These are phyloP conservation scores for Pachypeltis micranthus DNA, from an alignment of 1,140 invertebrate genomes.

Conservation along the genomic window DNA sequence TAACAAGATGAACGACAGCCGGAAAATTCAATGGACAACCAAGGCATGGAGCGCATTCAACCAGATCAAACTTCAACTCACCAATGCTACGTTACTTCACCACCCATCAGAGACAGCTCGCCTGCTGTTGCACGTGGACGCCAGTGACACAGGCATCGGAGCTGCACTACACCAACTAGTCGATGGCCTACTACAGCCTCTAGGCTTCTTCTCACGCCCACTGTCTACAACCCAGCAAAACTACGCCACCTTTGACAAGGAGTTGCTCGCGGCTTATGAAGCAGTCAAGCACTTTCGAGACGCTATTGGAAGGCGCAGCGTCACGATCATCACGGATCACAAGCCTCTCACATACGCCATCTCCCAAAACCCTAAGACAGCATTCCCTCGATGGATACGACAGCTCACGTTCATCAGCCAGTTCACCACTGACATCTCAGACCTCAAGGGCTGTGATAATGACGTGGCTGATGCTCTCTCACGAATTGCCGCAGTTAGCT, in stretches of 20 bases:
- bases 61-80: conserved; percentile 20
- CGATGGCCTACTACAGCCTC: neutral
- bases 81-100: neutral
- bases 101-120: neutral
- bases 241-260: neutral
- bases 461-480: neutral
- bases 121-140: neutral
- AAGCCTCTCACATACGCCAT: neutral
- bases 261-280: neutral
- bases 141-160: neutral
- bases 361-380: neutral
- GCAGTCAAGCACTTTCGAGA: neutral
- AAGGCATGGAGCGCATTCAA: conserved; percentile 24
- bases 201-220: neutral
- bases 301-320: neutral
- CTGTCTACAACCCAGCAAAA: neutral
- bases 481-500: neutral
- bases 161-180: neutral
- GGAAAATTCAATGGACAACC: conserved; percentile 24
- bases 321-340: neutral
- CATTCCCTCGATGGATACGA: neutral
- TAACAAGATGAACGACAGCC: conserved; percentile 25
- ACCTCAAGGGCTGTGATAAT: neutral
- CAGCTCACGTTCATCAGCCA: neutral
- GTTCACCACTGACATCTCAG: neutral